Percentiles rank a stretch among this genome's conserved stretches.
These are phyloP conservation scores for Myripristis jacobus DNA, from an alignment of 2,797 vertebrate genomes.

Conservation along the genomic window DNA sequence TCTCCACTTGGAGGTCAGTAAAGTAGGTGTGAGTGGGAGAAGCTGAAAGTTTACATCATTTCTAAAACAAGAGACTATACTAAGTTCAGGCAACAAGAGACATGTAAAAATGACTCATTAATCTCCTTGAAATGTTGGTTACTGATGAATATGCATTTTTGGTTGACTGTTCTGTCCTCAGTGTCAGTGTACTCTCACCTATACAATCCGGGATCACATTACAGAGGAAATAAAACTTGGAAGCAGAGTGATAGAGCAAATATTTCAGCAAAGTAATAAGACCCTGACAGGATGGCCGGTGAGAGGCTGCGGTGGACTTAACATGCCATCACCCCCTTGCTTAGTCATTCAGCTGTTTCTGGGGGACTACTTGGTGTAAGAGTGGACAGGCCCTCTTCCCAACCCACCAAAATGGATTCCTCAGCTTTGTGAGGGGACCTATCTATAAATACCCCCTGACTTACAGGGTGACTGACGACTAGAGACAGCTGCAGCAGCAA, in stretches of 20 bases:
- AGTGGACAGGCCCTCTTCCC: conserved; percentile 74
- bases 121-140: not conserved
- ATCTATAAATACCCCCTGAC: conserved; percentile 88
- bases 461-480: conserved; percentile 71
- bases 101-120: not conserved
- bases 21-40: not conserved
- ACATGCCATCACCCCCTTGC: conserved; percentile 31
- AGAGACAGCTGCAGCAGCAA: conserved; percentile 84
- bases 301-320: conserved; percentile 45
- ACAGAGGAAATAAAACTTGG: not conserved
- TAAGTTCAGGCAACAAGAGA: not conserved
- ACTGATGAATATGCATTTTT: conserved; percentile 2
- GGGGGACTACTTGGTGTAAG: conserved; percentile 50
- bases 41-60: not conserved
- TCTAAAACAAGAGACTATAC: not conserved
- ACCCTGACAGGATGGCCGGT: conserved; percentile 20
- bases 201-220: not conserved
- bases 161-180: not conserved
- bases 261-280: conserved; percentile 1
- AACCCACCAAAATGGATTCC: conserved; percentile 79
- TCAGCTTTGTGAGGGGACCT: conserved; percentile 75
- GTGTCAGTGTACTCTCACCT: not conserved
- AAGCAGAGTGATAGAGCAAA: conserved; percentile 13
- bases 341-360: conserved; percentile 84
- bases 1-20: no score